A percentile compares a stretch with the other conserved stretches of the same genome.
Conservation (phyloP, 2,113 vertebrate species). For the Stegostoma tigrinum region DNA sequence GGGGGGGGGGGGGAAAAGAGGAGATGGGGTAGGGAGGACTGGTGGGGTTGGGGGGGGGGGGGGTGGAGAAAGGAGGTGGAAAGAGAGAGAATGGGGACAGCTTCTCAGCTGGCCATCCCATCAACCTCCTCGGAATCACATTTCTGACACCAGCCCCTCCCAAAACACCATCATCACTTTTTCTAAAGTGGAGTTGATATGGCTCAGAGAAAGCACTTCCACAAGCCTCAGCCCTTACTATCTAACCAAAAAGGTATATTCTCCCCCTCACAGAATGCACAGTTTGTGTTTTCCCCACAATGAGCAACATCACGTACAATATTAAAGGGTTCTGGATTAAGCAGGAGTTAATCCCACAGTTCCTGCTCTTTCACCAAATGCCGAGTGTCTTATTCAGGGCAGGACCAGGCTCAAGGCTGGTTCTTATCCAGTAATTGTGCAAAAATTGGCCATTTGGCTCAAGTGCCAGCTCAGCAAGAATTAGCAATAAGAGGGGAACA, state of each 20-base stretch:
- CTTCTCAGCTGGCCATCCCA: background rate
- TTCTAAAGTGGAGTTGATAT: background rate
- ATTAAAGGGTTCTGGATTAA: background rate
- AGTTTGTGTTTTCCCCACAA: background rate
- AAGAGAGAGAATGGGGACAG: background rate
- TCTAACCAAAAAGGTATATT: too few relatives aligned
- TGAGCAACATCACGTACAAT: background rate
- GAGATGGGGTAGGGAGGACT: too few relatives aligned
- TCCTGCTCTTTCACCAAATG: too few relatives aligned
- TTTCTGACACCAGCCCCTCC: background rate
- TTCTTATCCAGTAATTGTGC: background rate
- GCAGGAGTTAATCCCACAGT: too few relatives aligned
- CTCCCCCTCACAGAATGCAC: too few relatives aligned
- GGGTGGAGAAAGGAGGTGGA: accelerated
- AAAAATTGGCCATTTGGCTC: background rate
- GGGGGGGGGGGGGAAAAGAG: too few relatives aligned
- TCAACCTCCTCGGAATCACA: background rate
- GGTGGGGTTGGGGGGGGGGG: too few relatives aligned
- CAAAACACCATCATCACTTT: background rate
- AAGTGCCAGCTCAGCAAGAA: background rate
- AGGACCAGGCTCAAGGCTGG: too few relatives aligned
- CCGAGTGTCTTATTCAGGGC: background rate
- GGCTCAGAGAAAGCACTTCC: too few relatives aligned
- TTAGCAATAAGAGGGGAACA: background rate
- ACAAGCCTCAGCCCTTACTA: background rate